Conservation (phyloP, 2,113 vertebrate species). For the Hydrolagus affinis region DNA sequence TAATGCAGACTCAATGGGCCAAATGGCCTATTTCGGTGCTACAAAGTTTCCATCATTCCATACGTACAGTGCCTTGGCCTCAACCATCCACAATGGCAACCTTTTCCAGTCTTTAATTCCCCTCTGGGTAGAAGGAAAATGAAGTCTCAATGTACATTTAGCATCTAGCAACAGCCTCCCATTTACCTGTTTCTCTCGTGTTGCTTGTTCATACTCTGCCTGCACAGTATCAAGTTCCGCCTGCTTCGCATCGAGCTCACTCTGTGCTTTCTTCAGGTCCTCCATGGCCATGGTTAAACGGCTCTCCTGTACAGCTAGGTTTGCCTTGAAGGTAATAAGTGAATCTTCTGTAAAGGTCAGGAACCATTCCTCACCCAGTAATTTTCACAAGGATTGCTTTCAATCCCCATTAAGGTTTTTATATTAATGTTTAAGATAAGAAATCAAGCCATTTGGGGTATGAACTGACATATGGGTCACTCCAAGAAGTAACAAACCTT, state of each 20-base stretch:
- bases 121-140: no score
- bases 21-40: no score
- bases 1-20: no score
- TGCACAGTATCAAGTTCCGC: constrained; percentile 69
- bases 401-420: not conserved
- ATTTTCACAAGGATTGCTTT: not conserved
- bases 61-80: no score
- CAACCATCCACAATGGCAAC: no score
- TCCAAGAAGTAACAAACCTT: constrained; percentile 59
- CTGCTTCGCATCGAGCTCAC: constrained; percentile 67
- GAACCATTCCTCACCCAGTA: not conserved
- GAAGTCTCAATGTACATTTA: no score
- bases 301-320: constrained; percentile 70
- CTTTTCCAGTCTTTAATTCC: no score
- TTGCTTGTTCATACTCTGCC: constrained; percentile 66
- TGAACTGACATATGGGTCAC: not conserved
- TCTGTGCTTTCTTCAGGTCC: constrained; percentile 70
- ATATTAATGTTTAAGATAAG: not conserved
- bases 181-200: constrained; percentile 70
- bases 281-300: constrained; percentile 60
- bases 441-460: not conserved
- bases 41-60: no score
- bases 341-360: not conserved
- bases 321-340: constrained; percentile 55
- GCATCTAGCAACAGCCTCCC: no score